Percentiles rank a stretch among this genome's conserved stretches.
Evolutionary conservation across 2,113 vertebrate species (phyloP).

Genomic region (Ciconia maguari): DNA sequence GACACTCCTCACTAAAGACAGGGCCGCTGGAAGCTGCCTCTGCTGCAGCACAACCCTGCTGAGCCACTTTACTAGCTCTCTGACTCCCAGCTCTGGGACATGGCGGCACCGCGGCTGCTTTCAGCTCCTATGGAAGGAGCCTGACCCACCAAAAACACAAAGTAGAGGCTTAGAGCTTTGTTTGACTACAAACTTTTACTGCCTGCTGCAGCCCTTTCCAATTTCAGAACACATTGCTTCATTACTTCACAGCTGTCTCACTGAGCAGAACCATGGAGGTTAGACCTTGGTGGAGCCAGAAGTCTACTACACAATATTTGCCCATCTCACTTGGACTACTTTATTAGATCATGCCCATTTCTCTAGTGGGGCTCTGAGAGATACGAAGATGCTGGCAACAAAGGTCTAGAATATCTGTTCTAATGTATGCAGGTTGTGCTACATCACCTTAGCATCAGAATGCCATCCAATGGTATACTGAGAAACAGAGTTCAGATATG

Average conservation of each 20-base stretch:
- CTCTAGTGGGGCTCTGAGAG: neutral
- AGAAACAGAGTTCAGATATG: neutral
- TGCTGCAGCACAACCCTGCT: neutral
- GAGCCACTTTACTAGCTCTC: slow-evolving; percentile 50
- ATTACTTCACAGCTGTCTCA: neutral
- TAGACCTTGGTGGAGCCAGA: neutral
- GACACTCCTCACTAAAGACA: slow-evolving; percentile 44
- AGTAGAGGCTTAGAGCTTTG: slow-evolving; percentile 3
- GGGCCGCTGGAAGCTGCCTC: slow-evolving; percentile 14
- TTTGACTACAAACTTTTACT: slow-evolving; percentile 47
- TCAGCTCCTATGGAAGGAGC: slow-evolving; percentile 15
- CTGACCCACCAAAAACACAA: slow-evolving; percentile 18
- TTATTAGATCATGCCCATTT: neutral
- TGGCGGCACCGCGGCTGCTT: slow-evolving; percentile 23
- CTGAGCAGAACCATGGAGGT: neutral
- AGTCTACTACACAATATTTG: neutral
- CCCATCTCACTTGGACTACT: neutral
- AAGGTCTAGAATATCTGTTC: neutral
- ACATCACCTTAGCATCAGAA: neutral
- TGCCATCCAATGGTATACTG: neutral
- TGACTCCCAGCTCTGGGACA: slow-evolving; percentile 46
- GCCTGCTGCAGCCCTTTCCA: slow-evolving; percentile 12
- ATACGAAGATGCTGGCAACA: neutral
- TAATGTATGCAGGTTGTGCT: neutral
- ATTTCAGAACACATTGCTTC: slow-evolving; percentile 23